phyloP scores from a whole-genome alignment of 2,113 vertebrate genomes.

The Xiphias gladius region DNA sequence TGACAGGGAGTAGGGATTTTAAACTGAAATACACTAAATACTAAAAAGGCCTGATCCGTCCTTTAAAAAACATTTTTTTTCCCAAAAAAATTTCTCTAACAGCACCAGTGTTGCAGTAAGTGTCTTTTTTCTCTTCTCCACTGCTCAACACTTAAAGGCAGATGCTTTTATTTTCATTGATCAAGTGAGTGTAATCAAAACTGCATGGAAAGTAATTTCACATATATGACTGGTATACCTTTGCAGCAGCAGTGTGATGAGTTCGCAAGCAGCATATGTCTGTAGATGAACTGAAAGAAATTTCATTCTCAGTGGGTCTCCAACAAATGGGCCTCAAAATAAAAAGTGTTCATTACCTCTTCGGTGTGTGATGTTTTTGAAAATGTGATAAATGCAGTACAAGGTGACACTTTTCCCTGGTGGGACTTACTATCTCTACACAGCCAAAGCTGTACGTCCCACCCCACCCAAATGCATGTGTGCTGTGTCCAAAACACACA shows the following conservation, averaged over 20 bases:
- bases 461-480: background rate
- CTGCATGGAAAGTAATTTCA: slow-evolving; percentile 16
- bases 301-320: background rate
- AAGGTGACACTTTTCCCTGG: background rate
- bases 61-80: background rate
- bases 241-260: background rate
- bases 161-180: background rate
- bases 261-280: background rate
- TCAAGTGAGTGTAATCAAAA: background rate
- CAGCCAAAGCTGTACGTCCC: background rate
- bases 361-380: background rate
- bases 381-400: background rate
- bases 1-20: background rate
- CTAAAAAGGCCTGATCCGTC: background rate
- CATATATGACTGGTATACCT: background rate
- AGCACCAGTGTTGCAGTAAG: background rate
- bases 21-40: background rate
- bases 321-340: background rate
- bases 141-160: background rate
- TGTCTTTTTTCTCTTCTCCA: background rate
- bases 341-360: background rate
- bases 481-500: background rate
- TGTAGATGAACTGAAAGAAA: slow-evolving; percentile 17
- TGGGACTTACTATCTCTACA: background rate
- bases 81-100: no score